phyloP scores from a whole-genome alignment of 2,797 vertebrate genomes.

The Gymnocypris eckloni region DNA sequence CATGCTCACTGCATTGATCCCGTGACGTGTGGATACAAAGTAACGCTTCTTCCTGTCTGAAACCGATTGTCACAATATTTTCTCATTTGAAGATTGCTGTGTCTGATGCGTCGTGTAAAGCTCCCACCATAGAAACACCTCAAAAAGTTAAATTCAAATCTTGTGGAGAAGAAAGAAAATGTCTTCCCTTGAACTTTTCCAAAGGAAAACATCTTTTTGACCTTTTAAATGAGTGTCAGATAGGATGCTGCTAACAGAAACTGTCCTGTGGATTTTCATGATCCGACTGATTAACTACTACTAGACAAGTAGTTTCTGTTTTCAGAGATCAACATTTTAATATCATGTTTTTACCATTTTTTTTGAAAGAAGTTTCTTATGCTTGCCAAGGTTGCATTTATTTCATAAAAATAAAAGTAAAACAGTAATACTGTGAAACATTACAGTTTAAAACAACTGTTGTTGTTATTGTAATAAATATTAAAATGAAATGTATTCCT shows the following conservation, averaged over 20 bases:
- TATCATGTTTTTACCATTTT: neutral
- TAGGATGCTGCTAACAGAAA: neutral
- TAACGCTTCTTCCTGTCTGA: slow-evolving; percentile 6
- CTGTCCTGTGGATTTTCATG: slow-evolving; percentile 9
- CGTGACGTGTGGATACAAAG: slow-evolving; percentile 19
- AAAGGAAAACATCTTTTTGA: slow-evolving; percentile 17
- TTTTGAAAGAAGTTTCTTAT: too few species aligned
- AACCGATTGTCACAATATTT: neutral
- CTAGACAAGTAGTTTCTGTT: neutral
- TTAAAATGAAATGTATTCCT: too few species aligned
- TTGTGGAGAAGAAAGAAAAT: neutral
- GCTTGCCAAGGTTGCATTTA: too few species aligned
- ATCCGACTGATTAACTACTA: neutral
- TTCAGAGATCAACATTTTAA: neutral
- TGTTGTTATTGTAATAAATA: too few species aligned
- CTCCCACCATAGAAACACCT: neutral
- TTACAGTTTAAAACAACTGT: too few species aligned
- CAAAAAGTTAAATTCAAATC: slow-evolving; percentile 20
- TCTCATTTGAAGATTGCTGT: slow-evolving; percentile 28
- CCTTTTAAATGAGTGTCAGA: slow-evolving; percentile 29
- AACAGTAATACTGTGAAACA: too few species aligned
- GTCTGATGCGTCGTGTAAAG: neutral
- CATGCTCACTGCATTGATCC: slow-evolving; percentile 55
- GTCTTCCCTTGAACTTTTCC: neutral
- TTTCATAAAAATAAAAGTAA: too few species aligned